phyloP scores from a whole-genome alignment of 2,113 vertebrate species.

The Pteronura brasiliensis region DNA sequence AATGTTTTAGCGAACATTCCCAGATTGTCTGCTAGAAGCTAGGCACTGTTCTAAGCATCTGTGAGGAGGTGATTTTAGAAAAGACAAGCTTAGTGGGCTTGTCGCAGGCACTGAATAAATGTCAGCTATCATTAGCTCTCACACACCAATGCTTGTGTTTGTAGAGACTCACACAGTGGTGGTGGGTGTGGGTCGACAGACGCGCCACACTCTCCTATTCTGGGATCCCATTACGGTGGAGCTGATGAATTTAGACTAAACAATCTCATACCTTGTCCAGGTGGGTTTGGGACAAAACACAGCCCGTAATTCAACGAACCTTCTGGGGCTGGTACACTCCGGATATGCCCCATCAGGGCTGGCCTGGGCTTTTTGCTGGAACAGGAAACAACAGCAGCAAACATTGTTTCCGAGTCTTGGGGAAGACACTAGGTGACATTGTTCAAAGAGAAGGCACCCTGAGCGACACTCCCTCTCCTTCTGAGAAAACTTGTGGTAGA shows the following conservation, averaged over 20 bases:
- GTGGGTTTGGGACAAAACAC: not conserved
- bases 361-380: not conserved
- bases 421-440: not conserved
- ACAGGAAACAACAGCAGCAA: not conserved
- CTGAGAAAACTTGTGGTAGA: not conserved
- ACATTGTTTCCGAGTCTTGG: not conserved
- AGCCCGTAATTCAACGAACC: not conserved
- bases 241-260: not conserved
- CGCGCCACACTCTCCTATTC: not conserved
- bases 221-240: not conserved
- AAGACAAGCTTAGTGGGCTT: not conserved
- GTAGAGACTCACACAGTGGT: not conserved
- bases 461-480: not conserved
- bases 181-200: constrained; percentile 36
- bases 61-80: constrained; percentile 42
- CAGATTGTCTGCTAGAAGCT: not conserved
- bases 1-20: not conserved
- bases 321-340: not conserved
- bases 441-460: not conserved
- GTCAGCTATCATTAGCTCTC: constrained; percentile 32
- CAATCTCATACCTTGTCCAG: not conserved
- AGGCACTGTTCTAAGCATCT: not conserved
- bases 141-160: not conserved
- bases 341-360: not conserved
- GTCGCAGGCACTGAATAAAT: not conserved